Percentiles rank a stretch among this genome's conserved stretches.
Conservation (phyloP, 92 coral and sea anemone genomes). For the Nematostella vectensis region DNA sequence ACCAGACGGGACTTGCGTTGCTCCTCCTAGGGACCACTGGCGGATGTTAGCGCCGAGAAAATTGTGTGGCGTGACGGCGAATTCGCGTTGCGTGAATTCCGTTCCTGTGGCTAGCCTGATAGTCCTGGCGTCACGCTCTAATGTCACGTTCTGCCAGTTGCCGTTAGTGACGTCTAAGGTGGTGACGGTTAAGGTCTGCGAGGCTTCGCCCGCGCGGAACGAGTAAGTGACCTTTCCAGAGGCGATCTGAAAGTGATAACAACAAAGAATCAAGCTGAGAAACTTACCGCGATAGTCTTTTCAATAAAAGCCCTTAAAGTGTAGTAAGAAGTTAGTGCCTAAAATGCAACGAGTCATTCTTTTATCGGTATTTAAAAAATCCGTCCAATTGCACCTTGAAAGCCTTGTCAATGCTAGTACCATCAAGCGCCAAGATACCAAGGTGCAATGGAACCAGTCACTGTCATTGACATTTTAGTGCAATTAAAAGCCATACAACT, state of each 20-base stretch:
- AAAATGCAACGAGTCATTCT: too few species aligned
- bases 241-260: slow-evolving; percentile 24
- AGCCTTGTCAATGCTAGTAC: too few species aligned
- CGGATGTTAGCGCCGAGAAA: slow-evolving; percentile 59
- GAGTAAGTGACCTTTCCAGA: slow-evolving; percentile 55
- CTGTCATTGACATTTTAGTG: too few species aligned
- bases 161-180: slow-evolving; percentile 57
- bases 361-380: too few species aligned
- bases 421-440: too few species aligned
- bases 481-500: too few species aligned
- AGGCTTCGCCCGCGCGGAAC: slow-evolving; percentile 34
- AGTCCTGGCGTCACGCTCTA: slow-evolving; percentile 42
- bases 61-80: slow-evolving; percentile 44
- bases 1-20: slow-evolving; percentile 16
- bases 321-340: too few species aligned
- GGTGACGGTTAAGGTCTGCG: slow-evolving; percentile 19
- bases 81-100: slow-evolving; percentile 20
- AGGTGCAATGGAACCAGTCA: too few species aligned
- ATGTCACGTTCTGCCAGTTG: slow-evolving; percentile 77
- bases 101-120: slow-evolving; percentile 54
- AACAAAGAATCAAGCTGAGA: background rate
- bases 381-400: too few species aligned
- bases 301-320: too few species aligned
- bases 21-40: slow-evolving; percentile 76
- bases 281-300: too few species aligned